Conservation (phyloP, 2,888 invertebrate genomes). For the Phasia obesa region DNA sequence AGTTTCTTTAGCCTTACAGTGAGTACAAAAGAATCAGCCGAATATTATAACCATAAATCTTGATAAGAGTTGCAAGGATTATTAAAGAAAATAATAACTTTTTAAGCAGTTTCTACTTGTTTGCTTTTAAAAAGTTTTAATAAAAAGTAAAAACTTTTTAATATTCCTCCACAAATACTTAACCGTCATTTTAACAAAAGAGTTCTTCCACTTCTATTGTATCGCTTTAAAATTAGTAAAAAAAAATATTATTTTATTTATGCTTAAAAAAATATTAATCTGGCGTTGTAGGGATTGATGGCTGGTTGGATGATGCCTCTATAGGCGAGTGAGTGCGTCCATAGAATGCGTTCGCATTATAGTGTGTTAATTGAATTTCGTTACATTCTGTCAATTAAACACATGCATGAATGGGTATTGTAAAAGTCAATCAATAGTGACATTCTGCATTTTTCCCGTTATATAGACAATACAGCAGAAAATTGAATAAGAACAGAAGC, state of each 20-base stretch:
- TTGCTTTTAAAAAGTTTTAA: too few relatives aligned
- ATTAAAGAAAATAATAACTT: too few relatives aligned
- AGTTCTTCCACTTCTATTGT: too few relatives aligned
- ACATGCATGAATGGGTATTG: slow-evolving; percentile 74
- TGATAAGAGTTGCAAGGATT: too few relatives aligned
- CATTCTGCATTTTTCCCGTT: slow-evolving; percentile 71
- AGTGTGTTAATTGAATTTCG: slow-evolving; percentile 80
- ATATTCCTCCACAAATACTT: too few relatives aligned
- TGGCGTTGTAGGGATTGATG: background rate
- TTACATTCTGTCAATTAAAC: slow-evolving; percentile 80
- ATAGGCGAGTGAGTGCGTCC: background rate
- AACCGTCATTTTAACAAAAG: too few relatives aligned
- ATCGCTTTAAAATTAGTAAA: background rate
- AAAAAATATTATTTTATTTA: background rate
- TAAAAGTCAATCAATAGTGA: slow-evolving; percentile 80
- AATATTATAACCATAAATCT: too few relatives aligned
- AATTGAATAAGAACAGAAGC: slow-evolving; percentile 38
- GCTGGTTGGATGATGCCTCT: slow-evolving; percentile 11
- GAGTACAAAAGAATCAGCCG: too few relatives aligned
- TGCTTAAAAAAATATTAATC: background rate
- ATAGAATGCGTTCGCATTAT: slow-evolving; percentile 59
- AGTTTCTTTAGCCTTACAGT: too few relatives aligned
- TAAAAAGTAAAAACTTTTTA: too few relatives aligned
- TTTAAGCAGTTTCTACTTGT: too few relatives aligned
- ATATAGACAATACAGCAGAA: slow-evolving; percentile 52